These are phyloP conservation scores for Caretta caretta DNA, from an alignment of 2,113 vertebrate genomes.

Conservation along the genomic window DNA sequence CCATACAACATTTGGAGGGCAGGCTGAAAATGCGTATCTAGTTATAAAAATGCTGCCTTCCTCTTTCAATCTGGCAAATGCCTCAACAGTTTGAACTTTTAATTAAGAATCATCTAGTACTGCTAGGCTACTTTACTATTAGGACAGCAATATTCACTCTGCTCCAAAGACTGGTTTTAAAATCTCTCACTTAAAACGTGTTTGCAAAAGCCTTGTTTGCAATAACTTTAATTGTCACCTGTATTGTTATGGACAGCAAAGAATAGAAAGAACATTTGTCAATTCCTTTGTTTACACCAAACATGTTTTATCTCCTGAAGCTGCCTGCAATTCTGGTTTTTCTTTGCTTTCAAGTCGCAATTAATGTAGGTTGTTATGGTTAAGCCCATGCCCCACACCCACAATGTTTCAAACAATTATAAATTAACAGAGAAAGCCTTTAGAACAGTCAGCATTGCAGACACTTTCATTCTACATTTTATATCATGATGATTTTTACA, in stretches of 20 bases:
- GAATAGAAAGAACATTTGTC: neutral
- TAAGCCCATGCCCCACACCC: fast-evolving
- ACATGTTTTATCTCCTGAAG: neutral
- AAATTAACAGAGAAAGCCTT: neutral
- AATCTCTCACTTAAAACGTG: fast-evolving
- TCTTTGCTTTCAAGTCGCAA: neutral
- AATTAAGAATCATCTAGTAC: neutral
- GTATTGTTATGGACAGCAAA: neutral
- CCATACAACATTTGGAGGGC: neutral
- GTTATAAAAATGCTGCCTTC: neutral
- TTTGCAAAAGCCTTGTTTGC: neutral
- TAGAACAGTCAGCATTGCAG: neutral
- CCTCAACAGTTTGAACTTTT: fast-evolving
- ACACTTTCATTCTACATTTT: neutral
- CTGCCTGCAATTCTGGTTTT: fast-evolving
- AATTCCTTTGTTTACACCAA: neutral
- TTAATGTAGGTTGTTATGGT: fast-evolving
- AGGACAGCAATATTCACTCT: neutral
- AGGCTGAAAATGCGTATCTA: neutral
- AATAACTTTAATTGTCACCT: neutral
- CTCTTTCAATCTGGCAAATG: neutral
- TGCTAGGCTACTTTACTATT: fast-evolving
- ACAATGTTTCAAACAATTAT: neutral
- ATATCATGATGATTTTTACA: neutral
- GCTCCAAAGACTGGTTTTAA: neutral